Percentiles rank a stretch among this genome's conserved stretches.
These are phyloP conservation scores for Hydroisotoma schaefferi DNA, from an alignment of 2,888 invertebrate species.

Conservation along the genomic window DNA sequence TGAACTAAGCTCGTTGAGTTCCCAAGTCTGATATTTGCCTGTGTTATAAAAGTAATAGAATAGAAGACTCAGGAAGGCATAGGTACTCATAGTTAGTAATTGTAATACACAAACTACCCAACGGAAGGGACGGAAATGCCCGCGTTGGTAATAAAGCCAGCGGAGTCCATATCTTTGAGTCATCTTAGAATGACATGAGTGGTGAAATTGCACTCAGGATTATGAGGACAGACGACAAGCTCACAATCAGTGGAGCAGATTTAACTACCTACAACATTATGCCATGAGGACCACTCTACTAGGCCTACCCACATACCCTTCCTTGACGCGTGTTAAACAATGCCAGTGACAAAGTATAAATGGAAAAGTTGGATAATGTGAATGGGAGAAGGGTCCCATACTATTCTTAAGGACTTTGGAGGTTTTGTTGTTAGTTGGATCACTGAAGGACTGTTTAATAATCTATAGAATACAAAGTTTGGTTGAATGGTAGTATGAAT, in stretches of 20 bases:
- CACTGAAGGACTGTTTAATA: too few species aligned
- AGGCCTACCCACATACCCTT: too few species aligned
- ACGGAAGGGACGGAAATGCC: slow-evolving; percentile 5
- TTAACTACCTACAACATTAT: slow-evolving; percentile 12
- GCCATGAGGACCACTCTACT: neutral
- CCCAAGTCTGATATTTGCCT: too few species aligned
- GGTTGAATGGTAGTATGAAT: too few species aligned
- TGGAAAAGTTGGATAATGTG: neutral
- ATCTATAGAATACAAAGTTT: too few species aligned
- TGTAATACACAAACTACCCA: too few species aligned
- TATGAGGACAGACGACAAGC: slow-evolving; percentile 11
- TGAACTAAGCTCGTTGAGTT: neutral
- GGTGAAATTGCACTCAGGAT: slow-evolving; percentile 24
- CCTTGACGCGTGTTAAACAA: neutral
- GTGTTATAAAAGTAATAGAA: too few species aligned
- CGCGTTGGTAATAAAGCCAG: slow-evolving; percentile 1
- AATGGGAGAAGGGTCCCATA: too few species aligned
- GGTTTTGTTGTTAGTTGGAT: too few species aligned
- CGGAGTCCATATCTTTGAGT: slow-evolving; percentile 8
- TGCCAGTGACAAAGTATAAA: neutral
- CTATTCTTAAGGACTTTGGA: too few species aligned
- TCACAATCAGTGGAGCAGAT: slow-evolving; percentile 12
- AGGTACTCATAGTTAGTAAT: too few species aligned
- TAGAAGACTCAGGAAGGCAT: too few species aligned
- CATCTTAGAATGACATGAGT: slow-evolving; percentile 12